These are phyloP conservation scores for Amphiura filiformis DNA, from an alignment of 35 echinoderm and acorn worm genomes.

Conservation along the genomic window DNA sequence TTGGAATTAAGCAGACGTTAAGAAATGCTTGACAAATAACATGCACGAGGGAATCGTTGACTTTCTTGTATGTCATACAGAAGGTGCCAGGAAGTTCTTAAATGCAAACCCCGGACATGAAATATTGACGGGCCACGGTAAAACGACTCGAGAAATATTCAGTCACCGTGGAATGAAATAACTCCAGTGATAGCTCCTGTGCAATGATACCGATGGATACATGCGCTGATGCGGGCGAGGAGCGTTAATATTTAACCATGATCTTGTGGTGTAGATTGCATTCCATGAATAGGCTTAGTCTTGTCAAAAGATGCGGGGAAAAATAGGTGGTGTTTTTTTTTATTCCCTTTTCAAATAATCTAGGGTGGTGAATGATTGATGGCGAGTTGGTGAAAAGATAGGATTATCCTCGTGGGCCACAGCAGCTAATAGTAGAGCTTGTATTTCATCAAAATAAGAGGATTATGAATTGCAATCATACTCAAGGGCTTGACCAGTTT, in stretches of 20 bases:
- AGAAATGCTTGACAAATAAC: background rate
- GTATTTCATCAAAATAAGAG: slow-evolving; percentile 11
- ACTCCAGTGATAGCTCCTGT: background rate
- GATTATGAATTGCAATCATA: background rate
- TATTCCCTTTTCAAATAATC: background rate
- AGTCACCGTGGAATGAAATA: background rate
- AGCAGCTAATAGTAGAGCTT: background rate
- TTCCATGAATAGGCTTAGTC: slow-evolving; percentile 7
- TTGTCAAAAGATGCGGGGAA: background rate
- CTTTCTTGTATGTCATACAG: background rate
- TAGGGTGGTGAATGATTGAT: slow-evolving; percentile 5
- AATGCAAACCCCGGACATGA: background rate
- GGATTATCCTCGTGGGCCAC: slow-evolving; percentile 1
- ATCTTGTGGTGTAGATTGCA: background rate
- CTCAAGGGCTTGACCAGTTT: background rate
- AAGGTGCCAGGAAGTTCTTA: background rate
- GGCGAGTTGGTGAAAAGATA: background rate
- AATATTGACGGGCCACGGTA: background rate
- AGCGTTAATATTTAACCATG: background rate
- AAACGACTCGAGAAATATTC: background rate
- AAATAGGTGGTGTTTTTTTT: background rate
- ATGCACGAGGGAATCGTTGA: background rate
- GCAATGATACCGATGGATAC: background rate
- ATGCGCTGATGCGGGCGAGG: no score
- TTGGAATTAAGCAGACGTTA: background rate